Percentiles rank a stretch among this genome's conserved stretches.
Conservation (phyloP, 2,797 vertebrate species). For the Paramormyrops hopkinsi region DNA sequence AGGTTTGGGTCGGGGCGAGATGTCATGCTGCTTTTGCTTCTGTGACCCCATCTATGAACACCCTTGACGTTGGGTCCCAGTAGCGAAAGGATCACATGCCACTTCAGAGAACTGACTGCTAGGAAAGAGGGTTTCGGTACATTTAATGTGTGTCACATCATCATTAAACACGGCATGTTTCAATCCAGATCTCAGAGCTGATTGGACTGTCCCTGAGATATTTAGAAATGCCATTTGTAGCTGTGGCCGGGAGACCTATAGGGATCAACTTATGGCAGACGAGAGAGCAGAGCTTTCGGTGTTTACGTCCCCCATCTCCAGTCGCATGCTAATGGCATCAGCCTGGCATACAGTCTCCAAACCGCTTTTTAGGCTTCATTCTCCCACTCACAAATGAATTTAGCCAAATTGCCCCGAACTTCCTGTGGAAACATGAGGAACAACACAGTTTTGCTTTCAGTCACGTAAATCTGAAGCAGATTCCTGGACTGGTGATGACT, state of each 20-base stretch:
- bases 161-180: background rate
- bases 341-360: background rate
- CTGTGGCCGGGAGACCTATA: background rate
- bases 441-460: conserved; percentile 43
- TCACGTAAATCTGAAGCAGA: conserved; percentile 48
- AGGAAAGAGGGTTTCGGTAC: background rate
- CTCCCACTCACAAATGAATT: background rate
- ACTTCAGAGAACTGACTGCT: background rate
- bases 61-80: background rate
- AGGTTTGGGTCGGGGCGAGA: background rate
- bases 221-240: background rate
- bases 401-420: background rate
- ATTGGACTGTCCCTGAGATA: background rate
- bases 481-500: conserved; percentile 45
- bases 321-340: background rate
- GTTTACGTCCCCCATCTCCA: background rate
- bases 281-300: background rate
- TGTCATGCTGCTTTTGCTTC: conserved; percentile 1
- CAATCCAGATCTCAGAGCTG: background rate
- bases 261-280: background rate
- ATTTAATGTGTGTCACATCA: background rate
- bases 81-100: background rate
- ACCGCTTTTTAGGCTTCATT: background rate
- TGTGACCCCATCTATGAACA: background rate
- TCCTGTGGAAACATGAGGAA: background rate